Percentiles rank a stretch among this genome's conserved stretches.
These are phyloP conservation scores for Aphis gossypii DNA, from an alignment of 1,140 invertebrate genomes.

Conservation along the genomic window DNA sequence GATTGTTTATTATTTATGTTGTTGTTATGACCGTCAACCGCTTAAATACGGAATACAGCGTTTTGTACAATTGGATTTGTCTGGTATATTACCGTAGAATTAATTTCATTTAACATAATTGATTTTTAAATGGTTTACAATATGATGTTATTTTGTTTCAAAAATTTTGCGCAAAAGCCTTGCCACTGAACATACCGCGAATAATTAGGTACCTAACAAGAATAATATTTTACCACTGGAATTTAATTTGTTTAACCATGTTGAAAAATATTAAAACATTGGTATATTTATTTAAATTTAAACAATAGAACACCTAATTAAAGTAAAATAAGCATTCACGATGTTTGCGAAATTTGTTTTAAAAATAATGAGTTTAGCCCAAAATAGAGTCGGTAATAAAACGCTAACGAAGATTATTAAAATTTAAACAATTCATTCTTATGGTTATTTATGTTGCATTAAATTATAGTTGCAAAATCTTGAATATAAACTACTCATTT, in stretches of 20 bases:
- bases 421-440: neutral
- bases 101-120: neutral
- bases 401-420: neutral
- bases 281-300: neutral
- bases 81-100: neutral
- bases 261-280: neutral
- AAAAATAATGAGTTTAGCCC: neutral
- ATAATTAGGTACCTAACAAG: neutral
- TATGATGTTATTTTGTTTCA: neutral
- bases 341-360: neutral
- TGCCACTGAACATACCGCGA: neutral
- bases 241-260: neutral
- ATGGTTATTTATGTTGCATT: slow-evolving; percentile 11
- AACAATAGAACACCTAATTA: neutral
- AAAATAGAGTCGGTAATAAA: neutral
- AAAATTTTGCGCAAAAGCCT: neutral
- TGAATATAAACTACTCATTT: neutral
- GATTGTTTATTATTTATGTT: neutral
- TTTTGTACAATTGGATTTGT: neutral
- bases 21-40: neutral
- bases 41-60: neutral
- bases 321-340: neutral
- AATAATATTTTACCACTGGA: neutral
- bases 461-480: neutral
- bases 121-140: neutral